Evolutionary conservation across 2,797 vertebrate genomes (phyloP), one percentile per base, ranked within the genome.

Genomic region (Thamnophis elegans): DNA sequence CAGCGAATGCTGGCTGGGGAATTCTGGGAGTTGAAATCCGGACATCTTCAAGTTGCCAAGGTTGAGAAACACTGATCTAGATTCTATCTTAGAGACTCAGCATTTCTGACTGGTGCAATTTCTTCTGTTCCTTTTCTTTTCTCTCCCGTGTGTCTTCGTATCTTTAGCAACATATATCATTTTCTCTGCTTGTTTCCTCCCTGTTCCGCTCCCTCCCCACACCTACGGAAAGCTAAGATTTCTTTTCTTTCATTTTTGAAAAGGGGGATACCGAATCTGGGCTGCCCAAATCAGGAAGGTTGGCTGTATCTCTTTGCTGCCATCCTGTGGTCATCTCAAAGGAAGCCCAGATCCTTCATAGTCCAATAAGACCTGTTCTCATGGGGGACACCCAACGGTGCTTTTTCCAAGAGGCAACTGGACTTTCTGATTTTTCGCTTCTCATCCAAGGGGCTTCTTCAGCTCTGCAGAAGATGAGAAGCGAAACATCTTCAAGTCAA

Each of bases 151-250:
- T 1, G n/a, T n/a, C 9, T 68, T 32, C 73, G 42, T 78, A 78
- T 22, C 14, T 78, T 78, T 42, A 10, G 68, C 68, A 36, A 78
- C 8, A 10, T 22, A 78, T 42, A 22, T 22, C 32, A 22, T 22
- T 78, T 78, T 42, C 73, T 42, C 20, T 78, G 18, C 1, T 42
- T 42, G 8, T 78, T 42, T 42, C 22, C 36, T 22, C 65, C 65
- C n/a, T 68, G 14, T 7, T 68, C 14, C 0, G 4, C 68, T 3
- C 68, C 18, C 5, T 1, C 68, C 3, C 16, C 32, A 73, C 68
- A 36, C 7, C 68, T 36, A 1, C 3, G 2, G 0, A 1, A 78
- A 7, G 0, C 18, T 36, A 13, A 65, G 2, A 6, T 32, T n/a
- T n/a, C 14, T 73, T 36, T 36, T 73, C 1, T 36, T 73, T 73